Base-by-base conservation (phyloP, 2,113 vertebrate species). In the Halcyon senegalensis region DNA sequence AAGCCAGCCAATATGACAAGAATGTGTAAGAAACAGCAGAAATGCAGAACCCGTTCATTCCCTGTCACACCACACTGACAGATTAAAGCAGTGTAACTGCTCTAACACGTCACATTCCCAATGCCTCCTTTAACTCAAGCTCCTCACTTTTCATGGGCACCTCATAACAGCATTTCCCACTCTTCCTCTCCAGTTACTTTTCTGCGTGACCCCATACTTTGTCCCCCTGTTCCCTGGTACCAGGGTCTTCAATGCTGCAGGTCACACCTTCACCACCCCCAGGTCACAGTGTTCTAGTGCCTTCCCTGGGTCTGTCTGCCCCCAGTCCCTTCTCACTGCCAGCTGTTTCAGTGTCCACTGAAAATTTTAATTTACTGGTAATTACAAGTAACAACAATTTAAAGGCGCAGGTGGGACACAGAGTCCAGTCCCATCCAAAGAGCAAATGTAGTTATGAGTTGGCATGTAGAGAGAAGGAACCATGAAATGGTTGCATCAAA, bases 1-100 rank as follows among this genome's bases (percentile, higher is more conserved):
- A 94, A 90, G 84, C 24, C 43, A 94, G 85, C 41, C 91, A 96
- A 69, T 39, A 53, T 62, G 84, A 94, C 80, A 92, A 73, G 58
- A 89, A 91, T 25, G 66, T 75, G 44, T 82, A 91, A 89, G 89
- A 69, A 94, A 72, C 0, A 0, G 74, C 81, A 96, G 74, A 93
- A 95, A 87, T 9, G 53, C 56, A 66, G 56, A 87, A 87, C 35
- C 64, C 14, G 13, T 81, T 95, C 73, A 59, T 68, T 91, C 37
- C 56, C 58, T 72, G 31, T 75, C 84, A 91, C 18, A 58, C 30
- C 48, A 35, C 18, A 53, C 39, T 25, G 10, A 67, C 87, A 92
- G 39, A 91, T 56, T 33, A 89, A 89, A 87, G 59, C 44, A 64
- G 46, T 9, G 2, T 35, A 89, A 81, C 13, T 72, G 68, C 43